These are phyloP conservation scores for Promerops cafer DNA, from an alignment of 2,113 vertebrate genomes.

Conservation along the genomic window DNA sequence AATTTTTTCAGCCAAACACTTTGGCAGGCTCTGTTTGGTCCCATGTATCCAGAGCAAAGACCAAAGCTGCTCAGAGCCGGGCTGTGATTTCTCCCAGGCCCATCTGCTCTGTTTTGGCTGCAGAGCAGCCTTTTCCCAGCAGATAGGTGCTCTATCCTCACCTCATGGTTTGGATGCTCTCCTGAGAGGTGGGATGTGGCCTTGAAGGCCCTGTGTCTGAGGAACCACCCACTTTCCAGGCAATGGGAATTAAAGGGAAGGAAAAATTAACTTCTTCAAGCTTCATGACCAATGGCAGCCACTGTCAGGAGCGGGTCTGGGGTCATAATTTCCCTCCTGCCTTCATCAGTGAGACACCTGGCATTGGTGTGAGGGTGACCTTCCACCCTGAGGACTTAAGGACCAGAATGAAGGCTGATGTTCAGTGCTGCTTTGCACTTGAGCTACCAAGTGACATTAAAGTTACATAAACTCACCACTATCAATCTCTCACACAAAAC, in stretches of 20 bases:
- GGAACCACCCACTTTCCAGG: not conserved
- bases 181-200: not conserved
- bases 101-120: not conserved
- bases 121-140: not conserved
- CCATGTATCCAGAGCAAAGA: not conserved
- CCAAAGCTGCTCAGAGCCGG: not conserved
- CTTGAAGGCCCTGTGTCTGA: not conserved
- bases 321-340: not conserved
- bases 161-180: not conserved
- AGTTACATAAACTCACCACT: not conserved
- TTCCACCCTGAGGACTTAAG: not conserved
- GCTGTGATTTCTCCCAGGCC: not conserved
- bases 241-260: not conserved
- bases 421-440: not conserved
- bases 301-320: not conserved
- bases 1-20: not conserved
- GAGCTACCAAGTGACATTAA: not conserved
- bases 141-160: not conserved
- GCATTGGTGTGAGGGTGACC: not conserved
- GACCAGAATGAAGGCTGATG: not conserved
- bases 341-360: not conserved
- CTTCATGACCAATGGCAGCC: not conserved
- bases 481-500: not conserved
- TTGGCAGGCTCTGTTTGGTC: not conserved
- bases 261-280: not conserved